Percentiles rank a stretch among this genome's conserved stretches.
Evolutionary conservation across 2,888 invertebrate genomes (phyloP).

Genomic region (Lasioglossum calceatum): DNA sequence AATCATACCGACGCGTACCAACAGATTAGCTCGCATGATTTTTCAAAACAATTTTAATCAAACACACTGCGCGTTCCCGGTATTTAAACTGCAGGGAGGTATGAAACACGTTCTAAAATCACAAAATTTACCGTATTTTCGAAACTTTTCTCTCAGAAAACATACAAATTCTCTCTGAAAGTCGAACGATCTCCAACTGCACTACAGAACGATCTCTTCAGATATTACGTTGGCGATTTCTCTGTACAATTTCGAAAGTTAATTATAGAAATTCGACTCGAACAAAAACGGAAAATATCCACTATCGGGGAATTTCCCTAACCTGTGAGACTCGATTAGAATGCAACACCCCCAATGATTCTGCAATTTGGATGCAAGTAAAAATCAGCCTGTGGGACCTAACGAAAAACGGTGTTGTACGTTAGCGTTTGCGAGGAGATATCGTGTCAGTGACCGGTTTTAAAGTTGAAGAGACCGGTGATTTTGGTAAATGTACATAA

Average conservation of each 20-base stretch:
- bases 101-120: not conserved
- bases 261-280: not conserved
- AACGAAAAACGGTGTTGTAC: not conserved
- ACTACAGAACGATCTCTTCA: not conserved
- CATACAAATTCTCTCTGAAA: not conserved
- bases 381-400: not conserved
- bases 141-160: constrained; percentile 3
- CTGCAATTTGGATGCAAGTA: not conserved
- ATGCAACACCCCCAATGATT: not conserved
- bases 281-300: not conserved
- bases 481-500: not conserved
- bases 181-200: not conserved
- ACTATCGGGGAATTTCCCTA: not conserved
- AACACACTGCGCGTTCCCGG: not conserved
- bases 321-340: not conserved
- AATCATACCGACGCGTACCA: not conserved
- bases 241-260: not conserved
- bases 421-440: not conserved
- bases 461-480: too few relatives aligned
- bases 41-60: not conserved
- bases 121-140: not conserved
- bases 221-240: fast-evolving
- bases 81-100: not conserved
- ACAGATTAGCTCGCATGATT: not conserved
- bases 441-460: not conserved